Evolutionary conservation across 2,888 invertebrate species (phyloP), one percentile per base, ranked within the genome.

Genomic region (Odontocerum albicorne): DNA sequence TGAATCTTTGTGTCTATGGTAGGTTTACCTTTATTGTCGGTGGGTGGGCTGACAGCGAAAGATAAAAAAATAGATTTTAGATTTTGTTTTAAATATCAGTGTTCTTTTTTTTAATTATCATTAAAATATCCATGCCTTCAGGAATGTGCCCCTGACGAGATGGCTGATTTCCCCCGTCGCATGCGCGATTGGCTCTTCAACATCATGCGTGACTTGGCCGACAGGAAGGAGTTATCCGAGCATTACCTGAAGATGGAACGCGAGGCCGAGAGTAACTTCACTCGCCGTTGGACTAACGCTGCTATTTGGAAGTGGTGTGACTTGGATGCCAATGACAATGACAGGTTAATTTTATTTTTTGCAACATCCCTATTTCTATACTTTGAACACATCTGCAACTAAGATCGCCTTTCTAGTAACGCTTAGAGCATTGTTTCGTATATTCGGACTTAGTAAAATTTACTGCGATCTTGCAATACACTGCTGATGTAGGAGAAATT

Each of bases 281-380:
- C 90, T 15, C 82, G 88, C 53, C 86, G 90, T 65, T 92, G 92
- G 90, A 80, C 87, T 56, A 93, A 94, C 73, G 96, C 97, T 40
- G 96, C 96, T 64, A 86, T 98, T 63, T 98, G 97, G 97, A 98
- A 98, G 74, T 93, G 92, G 90, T 98, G 98, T 72, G 96, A 98
- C 72, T 83, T 98, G 56, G 97, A 97, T 74, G 90, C 90, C 49
- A 87, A 92, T 74, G 92, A 94, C 63, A 88, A 88, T 68, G 94
- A 96, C 77, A 85, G 89, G 82, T 88, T 10, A 17, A 6, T 39
- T 39, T 39, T 17, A 19, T n/a, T n/a, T n/a, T n/a, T n/a, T n/a
- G n/a, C n/a, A n/a, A n/a, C n/a, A n/a, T n/a, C 2, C 10, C 16
- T 16, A 4, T 38, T 38, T 38, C n/a, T 15, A 4, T 1, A 4